Conservation (phyloP, 2,888 invertebrate genomes). For the Lepidonotus clava region DNA sequence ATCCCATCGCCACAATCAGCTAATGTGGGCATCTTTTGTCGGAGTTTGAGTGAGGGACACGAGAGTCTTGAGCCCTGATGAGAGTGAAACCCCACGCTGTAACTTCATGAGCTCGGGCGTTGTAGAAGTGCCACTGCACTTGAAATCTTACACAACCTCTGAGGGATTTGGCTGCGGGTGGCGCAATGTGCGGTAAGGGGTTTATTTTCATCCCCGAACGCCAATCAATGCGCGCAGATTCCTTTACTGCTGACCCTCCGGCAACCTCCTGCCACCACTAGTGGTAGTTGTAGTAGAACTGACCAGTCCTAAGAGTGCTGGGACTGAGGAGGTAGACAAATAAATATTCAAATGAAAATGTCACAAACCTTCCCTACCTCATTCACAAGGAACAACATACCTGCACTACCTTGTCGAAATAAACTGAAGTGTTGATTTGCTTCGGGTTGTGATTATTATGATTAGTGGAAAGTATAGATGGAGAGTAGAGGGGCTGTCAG, state of each 20-base stretch:
- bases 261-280: not conserved
- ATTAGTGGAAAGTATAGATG: no score
- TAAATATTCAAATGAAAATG: not conserved
- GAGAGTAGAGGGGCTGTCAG: no score
- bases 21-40: no score
- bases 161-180: not conserved
- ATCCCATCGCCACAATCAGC: no score
- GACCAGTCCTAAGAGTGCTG: no score
- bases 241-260: not conserved
- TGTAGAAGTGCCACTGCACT: not conserved
- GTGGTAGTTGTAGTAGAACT: not conserved
- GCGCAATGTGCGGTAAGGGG: not conserved
- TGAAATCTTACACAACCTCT: not conserved
- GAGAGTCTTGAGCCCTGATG: not conserved
- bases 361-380: no score
- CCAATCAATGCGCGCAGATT: conserved; percentile 5
- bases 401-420: no score
- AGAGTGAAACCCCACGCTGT: not conserved
- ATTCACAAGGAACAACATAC: no score
- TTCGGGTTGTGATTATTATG: no score
- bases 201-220: conserved; percentile 9
- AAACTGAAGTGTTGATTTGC: no score
- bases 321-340: not conserved
- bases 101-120: no score
- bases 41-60: no score